Percentiles rank a stretch among this genome's conserved stretches.
Evolutionary conservation across 2,888 invertebrate genomes (phyloP).

Genomic region (Drosophila melanosoma): DNA sequence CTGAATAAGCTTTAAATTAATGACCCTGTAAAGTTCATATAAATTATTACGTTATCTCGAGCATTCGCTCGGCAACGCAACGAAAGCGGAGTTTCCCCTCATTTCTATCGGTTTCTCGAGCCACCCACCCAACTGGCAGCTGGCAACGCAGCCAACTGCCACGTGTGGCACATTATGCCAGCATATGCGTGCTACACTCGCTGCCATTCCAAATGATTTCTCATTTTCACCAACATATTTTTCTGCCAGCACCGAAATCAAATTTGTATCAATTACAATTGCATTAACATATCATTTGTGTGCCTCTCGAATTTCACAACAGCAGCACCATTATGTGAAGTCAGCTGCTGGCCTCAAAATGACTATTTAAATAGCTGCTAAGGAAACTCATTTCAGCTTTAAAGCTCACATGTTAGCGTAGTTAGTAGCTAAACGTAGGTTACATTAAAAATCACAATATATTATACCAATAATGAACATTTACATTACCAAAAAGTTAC

Average conservation of each 20-base stretch:
- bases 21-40: conserved; percentile 83
- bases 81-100: conserved; percentile 5
- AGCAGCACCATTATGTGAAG: conserved; percentile 7
- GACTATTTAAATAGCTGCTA: conserved; percentile 54
- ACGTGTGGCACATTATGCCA: conserved; percentile 65
- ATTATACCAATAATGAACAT: background rate
- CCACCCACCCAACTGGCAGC: conserved; percentile 47
- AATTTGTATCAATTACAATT: conserved; percentile 83
- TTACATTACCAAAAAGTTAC: no score
- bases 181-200: conserved; percentile 62
- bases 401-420: background rate
- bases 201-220: conserved; percentile 67
- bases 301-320: conserved; percentile 57
- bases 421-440: background rate
- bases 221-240: conserved; percentile 67
- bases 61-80: conserved; percentile 34
- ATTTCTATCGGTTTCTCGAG: background rate
- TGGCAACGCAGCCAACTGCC: conserved; percentile 42
- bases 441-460: background rate
- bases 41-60: conserved; percentile 80
- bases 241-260: conserved; percentile 69
- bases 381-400: conserved; percentile 16
- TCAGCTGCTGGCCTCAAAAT: conserved; percentile 49
- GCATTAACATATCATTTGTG: conserved; percentile 80
- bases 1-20: conserved; percentile 84